Evolutionary conservation across 2,888 invertebrate species (phyloP).

Genomic region (Dasysyrphus albostriatus): DNA sequence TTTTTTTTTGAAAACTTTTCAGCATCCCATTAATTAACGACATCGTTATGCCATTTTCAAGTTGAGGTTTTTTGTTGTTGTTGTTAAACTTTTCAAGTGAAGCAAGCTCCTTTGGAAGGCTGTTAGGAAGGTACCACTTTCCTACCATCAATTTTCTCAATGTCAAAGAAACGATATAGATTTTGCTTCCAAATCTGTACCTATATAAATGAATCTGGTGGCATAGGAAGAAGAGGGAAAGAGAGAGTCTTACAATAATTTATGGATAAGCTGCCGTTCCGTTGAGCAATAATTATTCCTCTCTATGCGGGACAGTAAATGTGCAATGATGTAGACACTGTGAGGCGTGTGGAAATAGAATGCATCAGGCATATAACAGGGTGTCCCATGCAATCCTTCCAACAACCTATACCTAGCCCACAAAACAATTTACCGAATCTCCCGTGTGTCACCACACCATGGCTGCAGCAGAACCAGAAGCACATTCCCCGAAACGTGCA

Average conservation of each 20-base stretch:
- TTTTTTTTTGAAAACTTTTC: constrained; percentile 20
- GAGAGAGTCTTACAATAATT: constrained; percentile 48
- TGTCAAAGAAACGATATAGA: constrained; percentile 25
- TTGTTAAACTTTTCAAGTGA: constrained; percentile 21
- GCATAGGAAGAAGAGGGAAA: background rate
- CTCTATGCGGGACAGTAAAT: constrained; percentile 68
- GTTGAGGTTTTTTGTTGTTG: constrained; percentile 13
- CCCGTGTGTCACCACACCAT: constrained; percentile 27
- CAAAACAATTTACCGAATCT: constrained; percentile 38
- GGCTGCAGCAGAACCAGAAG: constrained; percentile 6
- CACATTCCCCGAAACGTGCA: constrained; percentile 37
- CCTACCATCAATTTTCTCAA: constrained; percentile 30
- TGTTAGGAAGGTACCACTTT: constrained; percentile 10
- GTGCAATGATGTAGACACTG: constrained; percentile 69
- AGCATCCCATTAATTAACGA: constrained; percentile 44
- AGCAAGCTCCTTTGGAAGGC: constrained; percentile 4
- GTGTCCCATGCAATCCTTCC: background rate
- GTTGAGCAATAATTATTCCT: constrained; percentile 57
- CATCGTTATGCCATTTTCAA: constrained; percentile 42
- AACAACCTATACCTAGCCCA: background rate
- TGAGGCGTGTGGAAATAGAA: constrained; percentile 48
- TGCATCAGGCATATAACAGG: background rate
- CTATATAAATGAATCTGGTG: background rate
- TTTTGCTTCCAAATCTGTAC: constrained; percentile 8
- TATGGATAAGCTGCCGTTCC: constrained; percentile 65